Evolutionary conservation across 2,797 vertebrate species (phyloP).

Genomic region (Sciurus vulgaris): DNA sequence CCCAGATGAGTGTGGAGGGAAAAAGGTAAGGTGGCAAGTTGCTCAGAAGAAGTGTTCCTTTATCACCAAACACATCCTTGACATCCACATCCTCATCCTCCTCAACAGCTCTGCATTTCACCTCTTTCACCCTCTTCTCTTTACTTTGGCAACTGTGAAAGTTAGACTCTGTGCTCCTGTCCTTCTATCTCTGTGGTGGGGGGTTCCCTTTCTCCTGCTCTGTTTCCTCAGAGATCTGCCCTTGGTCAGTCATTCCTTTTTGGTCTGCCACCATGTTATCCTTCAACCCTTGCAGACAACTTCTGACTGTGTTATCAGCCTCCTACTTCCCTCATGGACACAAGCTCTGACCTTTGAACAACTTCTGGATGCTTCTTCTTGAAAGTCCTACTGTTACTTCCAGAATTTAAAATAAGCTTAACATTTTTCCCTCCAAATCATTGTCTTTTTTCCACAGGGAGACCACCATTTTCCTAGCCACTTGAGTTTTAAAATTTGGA

Average conservation of each 20-base stretch:
- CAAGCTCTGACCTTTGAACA: not conserved
- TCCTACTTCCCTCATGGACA: not conserved
- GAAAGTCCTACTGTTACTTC: not conserved
- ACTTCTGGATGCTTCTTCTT: slow-evolving; percentile 1
- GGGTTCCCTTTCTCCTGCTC: not conserved
- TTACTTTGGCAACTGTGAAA: not conserved
- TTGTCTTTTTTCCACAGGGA: not conserved
- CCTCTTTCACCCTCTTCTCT: not conserved
- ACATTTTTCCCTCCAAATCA: not conserved
- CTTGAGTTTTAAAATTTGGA: slow-evolving; percentile 8
- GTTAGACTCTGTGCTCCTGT: not conserved
- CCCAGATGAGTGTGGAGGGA: not conserved
- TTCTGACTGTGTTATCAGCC: not conserved
- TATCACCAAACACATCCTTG: not conserved
- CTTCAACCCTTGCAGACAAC: not conserved
- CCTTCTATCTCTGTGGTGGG: not conserved
- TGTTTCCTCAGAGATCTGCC: not conserved
- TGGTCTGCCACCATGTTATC: not conserved
- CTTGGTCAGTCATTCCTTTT: not conserved
- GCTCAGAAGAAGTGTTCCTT: not conserved
- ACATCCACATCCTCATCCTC: too few relatives aligned
- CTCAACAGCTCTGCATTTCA: not conserved
- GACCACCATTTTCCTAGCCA: not conserved
- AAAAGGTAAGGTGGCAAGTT: not conserved
- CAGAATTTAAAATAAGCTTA: not conserved